These are phyloP conservation scores for Melinaea menophilus DNA, from an alignment of 2,888 invertebrate genomes.

Conservation along the genomic window DNA sequence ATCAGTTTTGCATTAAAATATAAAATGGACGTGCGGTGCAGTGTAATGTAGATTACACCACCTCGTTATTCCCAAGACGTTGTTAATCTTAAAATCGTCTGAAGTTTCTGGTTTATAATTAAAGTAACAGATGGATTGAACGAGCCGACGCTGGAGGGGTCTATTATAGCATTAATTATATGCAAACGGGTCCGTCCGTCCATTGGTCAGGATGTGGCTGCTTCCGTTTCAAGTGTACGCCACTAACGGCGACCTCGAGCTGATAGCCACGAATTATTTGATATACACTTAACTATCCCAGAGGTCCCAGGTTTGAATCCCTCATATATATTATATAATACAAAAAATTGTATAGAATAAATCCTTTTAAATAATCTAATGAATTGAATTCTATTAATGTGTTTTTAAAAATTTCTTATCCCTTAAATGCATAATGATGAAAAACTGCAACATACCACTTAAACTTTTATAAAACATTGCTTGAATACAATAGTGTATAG, in stretches of 20 bases:
- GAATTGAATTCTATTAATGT: too few relatives aligned
- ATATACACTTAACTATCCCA: too few relatives aligned
- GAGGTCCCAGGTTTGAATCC: too few relatives aligned
- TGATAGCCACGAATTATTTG: neutral
- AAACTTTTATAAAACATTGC: too few relatives aligned
- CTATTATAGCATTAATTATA: slow-evolving; percentile 51
- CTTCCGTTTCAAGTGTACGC: slow-evolving; percentile 58
- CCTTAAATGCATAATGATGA: too few relatives aligned
- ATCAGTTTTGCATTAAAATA: neutral
- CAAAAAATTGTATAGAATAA: too few relatives aligned
- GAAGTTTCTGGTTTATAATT: slow-evolving; percentile 9
- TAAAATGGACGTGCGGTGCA: neutral
- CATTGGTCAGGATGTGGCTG: slow-evolving; percentile 65
- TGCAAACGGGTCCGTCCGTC: slow-evolving; percentile 42
- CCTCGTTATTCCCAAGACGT: neutral
- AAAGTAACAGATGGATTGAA: slow-evolving; percentile 17
- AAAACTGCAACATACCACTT: too few relatives aligned
- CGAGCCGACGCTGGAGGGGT: slow-evolving; percentile 30
- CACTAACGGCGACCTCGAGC: slow-evolving; percentile 48
- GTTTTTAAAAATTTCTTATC: neutral
- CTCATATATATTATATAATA: too few relatives aligned
- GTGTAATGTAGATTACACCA: neutral
- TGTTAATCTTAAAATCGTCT: slow-evolving; percentile 1
- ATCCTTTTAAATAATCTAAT: too few relatives aligned
- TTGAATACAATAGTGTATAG: too few relatives aligned